Base-by-base conservation (phyloP, 1,140 invertebrate genomes). In the Laupala kohalensis region DNA sequence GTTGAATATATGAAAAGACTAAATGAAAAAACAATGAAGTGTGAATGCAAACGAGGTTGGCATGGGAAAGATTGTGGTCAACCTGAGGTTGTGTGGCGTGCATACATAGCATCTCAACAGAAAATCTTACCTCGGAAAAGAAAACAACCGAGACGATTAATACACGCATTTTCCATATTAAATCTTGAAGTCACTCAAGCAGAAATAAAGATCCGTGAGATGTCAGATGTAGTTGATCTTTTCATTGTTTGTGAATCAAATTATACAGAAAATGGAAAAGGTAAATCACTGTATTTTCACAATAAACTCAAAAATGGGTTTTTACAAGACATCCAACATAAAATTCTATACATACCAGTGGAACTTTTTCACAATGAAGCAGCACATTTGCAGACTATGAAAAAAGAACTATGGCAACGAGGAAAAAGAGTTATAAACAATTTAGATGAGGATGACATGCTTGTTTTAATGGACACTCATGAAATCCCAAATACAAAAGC, bases 1-100 rank as follows among this genome's bases (percentile, higher is more conserved):
- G 30, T 68, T 13, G 67, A 63, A 12, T 72, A 72, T 24, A 72
- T 68, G 53, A 71, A 66, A 28, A 64, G 64, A 65, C 30, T 19
- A 12, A 27, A 68, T 28, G 67, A 24, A 68, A 28, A 23, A 29
- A 29, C 23, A n/a, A 4, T 29, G 6, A 74, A 63, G 73, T 88
- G 86, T 74, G 77, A 80, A 4, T 89, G 87, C 75, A 78, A 81
- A 67, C 80, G 78, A 29, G 86, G 86, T 6, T 89, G 86, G 86
- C 87, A 89, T 75, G 86, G 87, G 2, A 77, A 80, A 0, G 87
- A 88, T 69, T 89, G 87, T 77, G 86, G 86, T 15, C 86, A 87
- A 74, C 87, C 87, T 4, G 87, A 89, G 77, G 85, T 88, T 4
- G 84, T 87, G 3, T 88, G 87, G 86, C 81, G 87, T 24, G 86